Evolutionary conservation across 1,140 invertebrate genomes (phyloP).

Genomic region (Trigoniulus corallinus): DNA sequence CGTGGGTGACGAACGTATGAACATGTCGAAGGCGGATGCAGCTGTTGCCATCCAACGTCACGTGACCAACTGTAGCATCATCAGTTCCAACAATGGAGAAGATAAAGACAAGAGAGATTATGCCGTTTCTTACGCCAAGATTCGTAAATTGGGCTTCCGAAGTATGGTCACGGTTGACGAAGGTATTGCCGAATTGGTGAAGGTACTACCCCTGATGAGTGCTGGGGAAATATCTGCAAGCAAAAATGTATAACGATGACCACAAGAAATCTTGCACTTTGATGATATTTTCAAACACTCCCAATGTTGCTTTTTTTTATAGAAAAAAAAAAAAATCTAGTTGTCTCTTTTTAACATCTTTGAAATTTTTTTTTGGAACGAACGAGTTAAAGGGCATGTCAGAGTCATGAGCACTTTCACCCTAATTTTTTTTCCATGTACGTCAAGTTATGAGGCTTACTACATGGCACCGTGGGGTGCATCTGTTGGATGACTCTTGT

Average conservation of each 20-base stretch:
- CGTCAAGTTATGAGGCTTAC: no score
- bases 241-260: slow-evolving; percentile 14
- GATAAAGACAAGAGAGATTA: slow-evolving; percentile 19
- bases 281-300: no score
- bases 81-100: slow-evolving; percentile 13
- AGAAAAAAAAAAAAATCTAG: no score
- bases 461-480: no score
- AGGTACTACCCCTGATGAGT: slow-evolving; percentile 15
- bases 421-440: no score
- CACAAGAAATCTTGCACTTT: no score
- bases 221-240: slow-evolving; percentile 11
- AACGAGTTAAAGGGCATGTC: no score
- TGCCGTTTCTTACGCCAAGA: slow-evolving; percentile 17
- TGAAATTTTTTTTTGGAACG: no score
- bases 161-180: slow-evolving; percentile 15
- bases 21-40: slow-evolving; percentile 16
- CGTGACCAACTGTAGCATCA: slow-evolving; percentile 10
- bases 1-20: slow-evolving; percentile 18
- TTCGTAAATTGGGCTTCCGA: slow-evolving; percentile 15
- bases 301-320: no score
- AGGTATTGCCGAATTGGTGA: slow-evolving; percentile 16
- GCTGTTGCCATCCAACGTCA: slow-evolving; percentile 12
- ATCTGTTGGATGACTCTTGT: no score
- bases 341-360: no score
- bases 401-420: no score